Conservation (phyloP, 2,888 invertebrate genomes). For the Charanyca ferruginea region DNA sequence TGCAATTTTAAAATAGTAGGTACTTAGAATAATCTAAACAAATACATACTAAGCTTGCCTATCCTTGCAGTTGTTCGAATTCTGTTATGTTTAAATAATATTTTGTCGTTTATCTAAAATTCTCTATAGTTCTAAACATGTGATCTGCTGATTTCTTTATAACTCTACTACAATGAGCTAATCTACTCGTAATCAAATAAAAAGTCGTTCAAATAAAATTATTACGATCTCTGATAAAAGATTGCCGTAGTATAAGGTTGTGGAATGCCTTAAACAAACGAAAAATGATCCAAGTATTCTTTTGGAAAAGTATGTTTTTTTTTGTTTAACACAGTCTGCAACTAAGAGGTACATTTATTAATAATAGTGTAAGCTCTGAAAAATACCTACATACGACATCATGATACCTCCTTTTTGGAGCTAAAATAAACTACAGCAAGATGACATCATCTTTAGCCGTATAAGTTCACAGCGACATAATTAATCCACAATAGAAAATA, state of each 20-base stretch:
- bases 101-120: background rate
- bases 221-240: constrained; percentile 22
- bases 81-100: background rate
- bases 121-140: background rate
- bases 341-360: no score
- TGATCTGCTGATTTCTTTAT: background rate
- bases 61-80: background rate
- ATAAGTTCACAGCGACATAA: constrained; percentile 30
- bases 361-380: background rate
- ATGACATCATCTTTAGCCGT: constrained; percentile 46
- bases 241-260: background rate
- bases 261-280: constrained; percentile 15
- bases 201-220: constrained; percentile 12
- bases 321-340: no score
- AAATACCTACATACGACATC: background rate
- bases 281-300: background rate
- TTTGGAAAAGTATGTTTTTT: background rate
- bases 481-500: constrained; percentile 39
- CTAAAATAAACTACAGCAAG: constrained; percentile 18
- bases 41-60: background rate
- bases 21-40: background rate
- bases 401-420: background rate
- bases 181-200: background rate
- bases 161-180: background rate
- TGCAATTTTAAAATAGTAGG: background rate